These are phyloP conservation scores for Calephelis virginiensis DNA, from an alignment of 1,140 invertebrate species.

Conservation along the genomic window DNA sequence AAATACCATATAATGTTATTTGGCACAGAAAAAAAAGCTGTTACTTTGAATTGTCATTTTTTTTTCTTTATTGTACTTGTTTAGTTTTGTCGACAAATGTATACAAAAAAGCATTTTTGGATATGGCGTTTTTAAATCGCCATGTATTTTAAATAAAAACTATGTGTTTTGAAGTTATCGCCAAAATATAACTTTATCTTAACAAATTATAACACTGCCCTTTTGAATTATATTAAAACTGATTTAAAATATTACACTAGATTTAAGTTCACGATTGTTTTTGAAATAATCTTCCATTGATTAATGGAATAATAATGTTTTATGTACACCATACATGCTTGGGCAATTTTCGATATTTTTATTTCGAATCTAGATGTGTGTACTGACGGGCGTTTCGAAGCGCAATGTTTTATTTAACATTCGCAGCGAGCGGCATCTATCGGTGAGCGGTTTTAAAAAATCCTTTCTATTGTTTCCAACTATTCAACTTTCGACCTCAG, in stretches of 20 bases:
- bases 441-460: too few species aligned
- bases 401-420: not conserved
- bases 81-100: too few species aligned
- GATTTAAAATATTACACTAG: slow-evolving; percentile 8
- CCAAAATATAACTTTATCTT: slow-evolving; percentile 5
- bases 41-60: too few species aligned
- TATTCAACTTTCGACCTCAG: not conserved
- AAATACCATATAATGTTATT: too few species aligned
- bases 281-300: slow-evolving; percentile 15
- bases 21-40: too few species aligned
- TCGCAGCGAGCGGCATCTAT: not conserved
- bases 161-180: not conserved
- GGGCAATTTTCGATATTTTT: slow-evolving; percentile 23
- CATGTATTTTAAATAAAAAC: not conserved
- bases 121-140: not conserved
- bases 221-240: not conserved
- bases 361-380: not conserved
- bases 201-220: slow-evolving; percentile 5
- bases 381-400: not conserved
- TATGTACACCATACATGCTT: slow-evolving; percentile 26
- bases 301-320: slow-evolving; percentile 17
- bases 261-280: slow-evolving; percentile 20
- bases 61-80: too few species aligned
- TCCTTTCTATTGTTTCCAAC: too few species aligned
- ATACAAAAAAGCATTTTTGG: too few species aligned